Percentiles rank a stretch among this genome's conserved stretches.
phyloP scores from a whole-genome alignment of 2,113 vertebrate species.

The Dipodomys merriami region DNA sequence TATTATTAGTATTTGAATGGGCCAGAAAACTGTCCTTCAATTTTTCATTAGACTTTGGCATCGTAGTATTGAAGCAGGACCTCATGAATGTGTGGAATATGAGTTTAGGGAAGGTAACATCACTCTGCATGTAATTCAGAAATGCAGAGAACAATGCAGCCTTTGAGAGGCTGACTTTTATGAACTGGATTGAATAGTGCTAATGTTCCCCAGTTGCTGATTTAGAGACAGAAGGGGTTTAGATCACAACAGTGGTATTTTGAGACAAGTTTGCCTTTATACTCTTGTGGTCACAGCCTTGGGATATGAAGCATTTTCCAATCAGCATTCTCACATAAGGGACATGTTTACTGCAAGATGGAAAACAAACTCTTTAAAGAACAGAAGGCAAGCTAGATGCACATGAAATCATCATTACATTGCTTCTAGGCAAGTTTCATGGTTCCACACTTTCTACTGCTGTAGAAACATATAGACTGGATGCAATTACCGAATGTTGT shows the following conservation, averaged over 20 bases:
- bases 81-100: not conserved
- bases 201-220: constrained; percentile 66
- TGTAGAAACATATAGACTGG: not conserved
- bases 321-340: constrained; percentile 61
- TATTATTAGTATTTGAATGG: not conserved
- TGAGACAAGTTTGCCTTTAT: constrained; percentile 79
- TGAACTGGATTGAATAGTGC: constrained; percentile 57
- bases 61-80: not conserved
- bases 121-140: constrained; percentile 19
- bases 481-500: not conserved
- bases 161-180: constrained; percentile 55
- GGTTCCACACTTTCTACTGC: not conserved
- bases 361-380: constrained; percentile 49
- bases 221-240: constrained; percentile 62
- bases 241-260: constrained; percentile 77
- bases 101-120: not conserved
- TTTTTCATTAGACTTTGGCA: not conserved
- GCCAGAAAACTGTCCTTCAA: not conserved
- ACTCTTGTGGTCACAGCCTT: constrained; percentile 29
- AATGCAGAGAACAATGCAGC: constrained; percentile 37
- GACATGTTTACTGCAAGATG: constrained; percentile 56
- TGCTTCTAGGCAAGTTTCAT: not conserved
- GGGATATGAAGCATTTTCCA: constrained; percentile 60
- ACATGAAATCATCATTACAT: not conserved
- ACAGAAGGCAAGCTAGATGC: not conserved